Base-by-base conservation (phyloP, 2,888 invertebrate species). In the Abrostola tripartita region DNA sequence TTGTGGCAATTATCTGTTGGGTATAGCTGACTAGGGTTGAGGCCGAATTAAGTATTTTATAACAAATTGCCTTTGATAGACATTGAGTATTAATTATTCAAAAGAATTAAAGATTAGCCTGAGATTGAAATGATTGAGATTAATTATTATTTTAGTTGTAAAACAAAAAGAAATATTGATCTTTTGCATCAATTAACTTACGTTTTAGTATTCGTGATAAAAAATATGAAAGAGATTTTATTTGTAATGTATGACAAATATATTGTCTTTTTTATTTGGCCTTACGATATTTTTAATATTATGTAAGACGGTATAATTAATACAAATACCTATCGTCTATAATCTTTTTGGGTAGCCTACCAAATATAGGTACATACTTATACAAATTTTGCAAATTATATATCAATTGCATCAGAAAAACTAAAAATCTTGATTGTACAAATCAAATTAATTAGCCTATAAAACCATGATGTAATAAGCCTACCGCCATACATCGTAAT, bases 1-100 rank as follows among this genome's bases (percentile, higher is more conserved):
- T 24, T 24, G 24, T 24, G 24, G 24, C 24, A 24, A 24, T 2
- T 24, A 24, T 24, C 24, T 24, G 24, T 24, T 24, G 24, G 24
- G 24, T 24, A 61, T 58, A 54, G 51, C 59, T 57, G 66, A 61
- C 54, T 35, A 9, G 40, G 50, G 44, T 61, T 59, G n/a, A 61
- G 58, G 49, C 64, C 53, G 58, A 50, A 52, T 50, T 52, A 61
- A 62, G 52, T 73, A 61, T 67, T 76, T 62, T 54, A 49, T 51
- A 73, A 50, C 5, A 51, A 61, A 68, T 61, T 61, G 7, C 11
- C 14, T 61, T 60, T 52, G 37, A 12, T 61, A 7, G n/a, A 6
- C 24, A 37, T 61, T 38, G 36, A 37, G 42, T 5, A 56, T 24
- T 12, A 55, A 47, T 40, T 40, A 56, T 50, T n/a, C n/a, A n/a